Evolutionary conservation across 2,113 vertebrate species (phyloP).

Genomic region (Microtus montanus): DNA sequence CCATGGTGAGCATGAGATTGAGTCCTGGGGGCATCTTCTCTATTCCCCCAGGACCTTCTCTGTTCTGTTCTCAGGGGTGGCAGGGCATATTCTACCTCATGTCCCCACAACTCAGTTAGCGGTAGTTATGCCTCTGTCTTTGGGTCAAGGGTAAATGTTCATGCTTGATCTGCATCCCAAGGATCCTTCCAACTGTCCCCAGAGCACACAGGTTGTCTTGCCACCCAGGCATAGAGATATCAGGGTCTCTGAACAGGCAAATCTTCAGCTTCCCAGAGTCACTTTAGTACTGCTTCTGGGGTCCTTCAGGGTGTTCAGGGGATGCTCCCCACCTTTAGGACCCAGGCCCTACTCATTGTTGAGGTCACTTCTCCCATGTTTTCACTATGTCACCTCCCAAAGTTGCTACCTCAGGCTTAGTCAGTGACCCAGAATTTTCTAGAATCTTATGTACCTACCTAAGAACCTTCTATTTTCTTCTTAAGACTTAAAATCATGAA

Average conservation of each 20-base stretch:
- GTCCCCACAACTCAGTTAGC: background rate
- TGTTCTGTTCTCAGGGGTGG: accelerated
- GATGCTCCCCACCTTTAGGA: background rate
- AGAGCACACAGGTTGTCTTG: background rate
- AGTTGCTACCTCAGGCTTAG: background rate
- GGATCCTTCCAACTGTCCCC: background rate
- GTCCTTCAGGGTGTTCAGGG: background rate
- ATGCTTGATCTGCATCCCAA: accelerated
- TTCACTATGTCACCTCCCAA: accelerated
- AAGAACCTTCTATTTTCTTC: background rate
- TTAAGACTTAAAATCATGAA: background rate
- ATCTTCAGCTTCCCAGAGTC: background rate
- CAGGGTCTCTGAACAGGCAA: background rate
- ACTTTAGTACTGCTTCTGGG: background rate
- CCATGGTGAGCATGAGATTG: accelerated
- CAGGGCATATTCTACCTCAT: accelerated
- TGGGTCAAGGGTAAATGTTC: background rate
- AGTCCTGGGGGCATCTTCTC: background rate
- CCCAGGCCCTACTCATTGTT: no score
- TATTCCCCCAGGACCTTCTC: accelerated
- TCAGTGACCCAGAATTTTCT: background rate
- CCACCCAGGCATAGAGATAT: background rate
- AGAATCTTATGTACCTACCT: background rate
- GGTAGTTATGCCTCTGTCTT: background rate
- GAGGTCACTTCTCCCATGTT: background rate